Evolutionary conservation across 2,888 invertebrate species (phyloP).

Genomic region (Cephus pulcher): DNA sequence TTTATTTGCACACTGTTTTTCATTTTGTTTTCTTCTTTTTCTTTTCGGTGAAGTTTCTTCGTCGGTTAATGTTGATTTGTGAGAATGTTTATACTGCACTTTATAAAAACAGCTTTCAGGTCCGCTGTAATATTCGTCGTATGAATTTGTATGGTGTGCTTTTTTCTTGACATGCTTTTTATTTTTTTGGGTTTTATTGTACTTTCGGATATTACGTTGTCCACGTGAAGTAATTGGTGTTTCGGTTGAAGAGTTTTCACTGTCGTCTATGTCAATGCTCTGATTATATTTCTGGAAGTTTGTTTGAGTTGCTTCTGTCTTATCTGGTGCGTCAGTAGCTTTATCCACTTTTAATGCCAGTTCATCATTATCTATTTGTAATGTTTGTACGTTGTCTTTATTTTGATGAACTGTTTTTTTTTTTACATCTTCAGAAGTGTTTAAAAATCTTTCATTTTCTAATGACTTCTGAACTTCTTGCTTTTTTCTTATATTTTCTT

Average conservation of each 20-base stretch:
- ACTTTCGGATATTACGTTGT: neutral
- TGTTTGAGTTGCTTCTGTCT: neutral
- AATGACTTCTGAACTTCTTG: neutral
- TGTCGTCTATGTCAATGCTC: neutral
- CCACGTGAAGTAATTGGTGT: neutral
- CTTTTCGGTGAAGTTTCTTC: conserved; percentile 2
- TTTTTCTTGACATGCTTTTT: conserved; percentile 10
- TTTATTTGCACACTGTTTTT: neutral
- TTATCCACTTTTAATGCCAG: neutral
- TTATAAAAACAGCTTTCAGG: neutral
- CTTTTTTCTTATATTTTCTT: neutral
- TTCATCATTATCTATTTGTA: conserved; percentile 2
- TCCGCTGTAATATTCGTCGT: neutral
- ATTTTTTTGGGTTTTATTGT: conserved; percentile 3
- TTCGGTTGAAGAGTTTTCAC: neutral
- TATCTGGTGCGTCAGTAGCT: conserved; percentile 1
- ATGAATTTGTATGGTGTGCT: neutral
- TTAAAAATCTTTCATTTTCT: neutral
- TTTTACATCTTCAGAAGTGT: neutral
- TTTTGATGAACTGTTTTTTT: neutral
- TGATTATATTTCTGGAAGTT: neutral
- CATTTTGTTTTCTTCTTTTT: neutral
- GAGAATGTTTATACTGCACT: neutral
- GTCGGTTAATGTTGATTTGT: neutral
- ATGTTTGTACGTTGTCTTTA: conserved; percentile 3